Conservation (phyloP, 2,888 invertebrate species). For the Drosophila dives region DNA sequence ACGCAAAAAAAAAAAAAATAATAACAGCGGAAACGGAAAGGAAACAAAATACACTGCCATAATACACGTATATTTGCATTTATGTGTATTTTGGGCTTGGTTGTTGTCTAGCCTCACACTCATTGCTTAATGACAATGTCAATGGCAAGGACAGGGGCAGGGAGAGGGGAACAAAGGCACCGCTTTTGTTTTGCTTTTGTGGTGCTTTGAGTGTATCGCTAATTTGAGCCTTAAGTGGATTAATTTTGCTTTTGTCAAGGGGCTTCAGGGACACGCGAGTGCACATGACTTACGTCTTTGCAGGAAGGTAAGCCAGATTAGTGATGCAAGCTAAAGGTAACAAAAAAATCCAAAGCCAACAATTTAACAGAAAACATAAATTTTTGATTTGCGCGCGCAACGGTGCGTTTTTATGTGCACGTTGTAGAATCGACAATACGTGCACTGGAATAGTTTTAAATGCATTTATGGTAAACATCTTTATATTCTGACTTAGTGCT, state of each 20-base stretch:
- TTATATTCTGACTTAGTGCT: neutral
- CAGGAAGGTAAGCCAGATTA: slow-evolving; percentile 29
- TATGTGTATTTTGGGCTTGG: slow-evolving; percentile 1
- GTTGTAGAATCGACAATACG: slow-evolving; percentile 1
- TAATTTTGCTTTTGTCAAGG: slow-evolving; percentile 29
- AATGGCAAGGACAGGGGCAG: neutral
- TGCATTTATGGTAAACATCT: neutral
- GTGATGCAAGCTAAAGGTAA: slow-evolving; percentile 29
- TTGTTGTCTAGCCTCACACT: slow-evolving; percentile 42
- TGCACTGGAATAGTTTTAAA: neutral
- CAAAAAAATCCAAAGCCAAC: slow-evolving; percentile 1
- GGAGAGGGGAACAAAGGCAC: neutral
- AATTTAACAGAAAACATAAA: neutral
- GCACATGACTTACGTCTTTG: slow-evolving; percentile 35
- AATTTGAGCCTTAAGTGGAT: slow-evolving; percentile 55
- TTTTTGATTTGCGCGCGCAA: slow-evolving; percentile 24
- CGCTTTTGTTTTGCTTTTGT: slow-evolving; percentile 28
- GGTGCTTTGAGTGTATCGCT: slow-evolving; percentile 41
- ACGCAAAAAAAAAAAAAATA: slow-evolving; percentile 45
- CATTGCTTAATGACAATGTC: slow-evolving; percentile 4
- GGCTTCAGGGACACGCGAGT: slow-evolving; percentile 45
- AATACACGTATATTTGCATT: neutral
- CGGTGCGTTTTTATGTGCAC: too few species aligned
- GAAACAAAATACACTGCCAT: slow-evolving; percentile 1
- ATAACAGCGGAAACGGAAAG: slow-evolving; percentile 54